These are phyloP conservation scores for Timema cristinae DNA, from an alignment of 2,888 invertebrate genomes.

Conservation along the genomic window DNA sequence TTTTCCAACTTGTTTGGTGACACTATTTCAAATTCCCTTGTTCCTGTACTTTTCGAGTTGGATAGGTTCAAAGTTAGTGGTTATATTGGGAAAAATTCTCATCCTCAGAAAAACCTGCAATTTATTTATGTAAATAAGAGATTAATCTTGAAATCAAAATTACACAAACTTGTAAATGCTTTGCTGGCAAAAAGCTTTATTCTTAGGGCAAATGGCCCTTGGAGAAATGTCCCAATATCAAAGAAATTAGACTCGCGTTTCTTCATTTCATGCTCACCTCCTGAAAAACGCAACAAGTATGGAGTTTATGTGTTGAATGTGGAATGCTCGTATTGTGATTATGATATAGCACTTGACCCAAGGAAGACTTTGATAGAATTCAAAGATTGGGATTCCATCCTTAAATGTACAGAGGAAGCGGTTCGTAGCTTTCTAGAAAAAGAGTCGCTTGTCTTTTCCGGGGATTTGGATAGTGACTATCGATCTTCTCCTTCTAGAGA, in stretches of 20 bases:
- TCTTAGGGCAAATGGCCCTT: constrained; percentile 25
- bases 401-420: constrained; percentile 45
- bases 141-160: constrained; percentile 50
- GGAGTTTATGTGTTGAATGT: constrained; percentile 54
- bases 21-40: constrained; percentile 43
- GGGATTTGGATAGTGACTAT: background rate
- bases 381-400: constrained; percentile 50
- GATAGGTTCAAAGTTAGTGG: constrained; percentile 53
- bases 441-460: constrained; percentile 7
- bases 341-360: constrained; percentile 50
- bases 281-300: constrained; percentile 34
- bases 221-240: constrained; percentile 26
- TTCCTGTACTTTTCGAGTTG: constrained; percentile 44
- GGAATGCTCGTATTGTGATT: constrained; percentile 48
- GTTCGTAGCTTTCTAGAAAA: constrained; percentile 38
- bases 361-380: constrained; percentile 53
- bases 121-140: constrained; percentile 65
- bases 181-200: constrained; percentile 40
- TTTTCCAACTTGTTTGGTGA: constrained; percentile 49
- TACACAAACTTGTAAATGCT: constrained; percentile 47
- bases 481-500: background rate
- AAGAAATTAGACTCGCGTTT: constrained; percentile 23
- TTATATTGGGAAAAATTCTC: constrained; percentile 51
- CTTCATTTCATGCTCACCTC: constrained; percentile 27
- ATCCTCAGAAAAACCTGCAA: constrained; percentile 49